A percentile compares a stretch with the other conserved stretches of the same genome.
phyloP scores from a whole-genome alignment of 2,888 invertebrate species.

The Lepidocyrtoides sp. region DNA sequence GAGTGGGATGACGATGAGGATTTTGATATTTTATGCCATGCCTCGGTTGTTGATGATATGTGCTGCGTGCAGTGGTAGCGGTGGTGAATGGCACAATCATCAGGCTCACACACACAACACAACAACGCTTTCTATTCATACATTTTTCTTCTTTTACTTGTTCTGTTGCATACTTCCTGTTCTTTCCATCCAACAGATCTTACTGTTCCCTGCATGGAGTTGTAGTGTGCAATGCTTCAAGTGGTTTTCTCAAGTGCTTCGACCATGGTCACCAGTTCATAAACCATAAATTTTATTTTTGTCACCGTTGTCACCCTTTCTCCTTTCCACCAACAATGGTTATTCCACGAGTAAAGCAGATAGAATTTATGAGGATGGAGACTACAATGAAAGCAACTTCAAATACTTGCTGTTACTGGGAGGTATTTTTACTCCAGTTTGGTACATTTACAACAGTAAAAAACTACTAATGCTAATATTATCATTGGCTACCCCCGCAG shows the following conservation, averaged over 20 bases:
- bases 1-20: slow-evolving; percentile 10
- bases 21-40: slow-evolving; percentile 28
- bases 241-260: slow-evolving; percentile 70
- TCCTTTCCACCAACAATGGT: slow-evolving; percentile 20
- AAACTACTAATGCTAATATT: neutral
- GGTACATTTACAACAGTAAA: no score
- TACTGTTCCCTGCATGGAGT: no score
- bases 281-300: slow-evolving; percentile 82
- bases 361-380: neutral
- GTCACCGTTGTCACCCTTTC: slow-evolving; percentile 82
- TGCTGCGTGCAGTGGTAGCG: neutral
- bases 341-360: neutral
- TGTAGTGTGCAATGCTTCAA: slow-evolving; percentile 29
- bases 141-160: slow-evolving; percentile 19
- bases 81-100: no score
- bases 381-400: neutral
- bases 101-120: neutral
- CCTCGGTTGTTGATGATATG: slow-evolving; percentile 33
- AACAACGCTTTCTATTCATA: slow-evolving; percentile 32
- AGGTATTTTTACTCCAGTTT: neutral
- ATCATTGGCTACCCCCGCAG: neutral
- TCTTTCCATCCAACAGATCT: slow-evolving; percentile 8
- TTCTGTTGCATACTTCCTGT: slow-evolving; percentile 53
- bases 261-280: slow-evolving; percentile 79
- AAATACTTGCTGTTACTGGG: neutral